phyloP scores from a whole-genome alignment of 2,888 invertebrate species.

The Sinelater perroti region DNA sequence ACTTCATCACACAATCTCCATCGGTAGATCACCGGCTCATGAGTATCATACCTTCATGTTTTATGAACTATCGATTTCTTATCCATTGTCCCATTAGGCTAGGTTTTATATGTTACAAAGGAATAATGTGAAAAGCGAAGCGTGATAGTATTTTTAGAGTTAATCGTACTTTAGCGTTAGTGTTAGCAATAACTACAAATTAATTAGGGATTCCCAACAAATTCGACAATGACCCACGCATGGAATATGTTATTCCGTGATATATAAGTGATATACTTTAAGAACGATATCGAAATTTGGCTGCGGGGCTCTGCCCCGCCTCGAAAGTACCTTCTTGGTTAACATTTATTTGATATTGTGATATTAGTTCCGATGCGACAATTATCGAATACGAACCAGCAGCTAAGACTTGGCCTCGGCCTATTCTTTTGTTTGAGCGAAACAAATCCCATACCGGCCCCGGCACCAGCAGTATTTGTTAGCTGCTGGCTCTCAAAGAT shows the following conservation, averaged over 20 bases:
- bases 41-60: slow-evolving; percentile 11
- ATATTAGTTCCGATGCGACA: slow-evolving; percentile 37
- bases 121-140: slow-evolving; percentile 39
- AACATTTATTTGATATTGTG: slow-evolving; percentile 26
- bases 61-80: slow-evolving; percentile 12
- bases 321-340: slow-evolving; percentile 11
- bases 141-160: slow-evolving; percentile 40
- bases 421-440: slow-evolving; percentile 27
- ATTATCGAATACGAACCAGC: slow-evolving; percentile 29
- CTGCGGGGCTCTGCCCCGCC: not conserved
- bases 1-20: slow-evolving; percentile 31
- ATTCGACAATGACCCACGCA: slow-evolving; percentile 27
- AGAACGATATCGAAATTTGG: slow-evolving; percentile 17
- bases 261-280: slow-evolving; percentile 32
- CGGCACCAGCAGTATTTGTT: slow-evolving; percentile 28
- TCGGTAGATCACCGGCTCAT: slow-evolving; percentile 29
- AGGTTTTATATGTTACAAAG: slow-evolving; percentile 34
- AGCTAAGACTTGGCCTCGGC: slow-evolving; percentile 19
- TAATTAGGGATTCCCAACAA: slow-evolving; percentile 16
- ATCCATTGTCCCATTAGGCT: slow-evolving; percentile 34
- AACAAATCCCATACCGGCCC: slow-evolving; percentile 23
- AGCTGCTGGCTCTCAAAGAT: slow-evolving; percentile 32
- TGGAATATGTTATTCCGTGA: slow-evolving; percentile 30
- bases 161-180: slow-evolving; percentile 35
- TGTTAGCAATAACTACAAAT: slow-evolving; percentile 32